Evolutionary conservation across 2,113 vertebrate genomes (phyloP).

Genomic region (Ancistrus triradiatus): DNA sequence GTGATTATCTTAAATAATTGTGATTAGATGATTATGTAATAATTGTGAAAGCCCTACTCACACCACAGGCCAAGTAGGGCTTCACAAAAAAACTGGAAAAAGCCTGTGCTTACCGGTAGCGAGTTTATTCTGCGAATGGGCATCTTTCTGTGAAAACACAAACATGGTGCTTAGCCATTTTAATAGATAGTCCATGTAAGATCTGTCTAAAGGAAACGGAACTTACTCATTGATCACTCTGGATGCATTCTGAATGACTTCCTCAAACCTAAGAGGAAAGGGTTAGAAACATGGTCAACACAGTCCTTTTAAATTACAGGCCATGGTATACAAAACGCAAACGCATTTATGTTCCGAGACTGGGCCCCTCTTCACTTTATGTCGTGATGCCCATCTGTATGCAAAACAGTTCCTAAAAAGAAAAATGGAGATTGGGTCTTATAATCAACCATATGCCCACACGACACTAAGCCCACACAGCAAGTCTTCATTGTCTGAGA

Average conservation of each 20-base stretch:
- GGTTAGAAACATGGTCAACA: background rate
- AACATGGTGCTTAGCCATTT: background rate
- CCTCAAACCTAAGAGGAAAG: conserved; percentile 73
- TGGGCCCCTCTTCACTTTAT: conserved; percentile 2
- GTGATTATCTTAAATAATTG: too few species aligned
- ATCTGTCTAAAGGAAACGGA: background rate
- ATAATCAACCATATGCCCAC: conserved; percentile 68
- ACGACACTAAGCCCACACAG: conserved; percentile 49
- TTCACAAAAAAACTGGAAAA: background rate
- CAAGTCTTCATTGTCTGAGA: conserved; percentile 58
- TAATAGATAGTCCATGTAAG: background rate
- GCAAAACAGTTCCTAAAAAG: conserved; percentile 66
- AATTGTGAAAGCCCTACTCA: too few species aligned
- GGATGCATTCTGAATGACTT: conserved; percentile 61
- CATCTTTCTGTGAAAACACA: conserved; percentile 58
- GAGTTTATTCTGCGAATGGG: conserved; percentile 79
- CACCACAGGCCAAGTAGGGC: too few species aligned
- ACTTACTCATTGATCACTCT: conserved; percentile 71
- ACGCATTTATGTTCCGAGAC: background rate
- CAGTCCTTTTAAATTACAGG: background rate
- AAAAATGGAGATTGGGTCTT: conserved; percentile 21
- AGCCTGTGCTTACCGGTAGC: conserved; percentile 73
- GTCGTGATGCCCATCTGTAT: conserved; percentile 79
- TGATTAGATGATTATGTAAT: too few species aligned
- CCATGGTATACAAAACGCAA: conserved; percentile 7